phyloP scores from a whole-genome alignment of 64 coral and sea anemone genomes.

The Orbicella faveolata region DNA sequence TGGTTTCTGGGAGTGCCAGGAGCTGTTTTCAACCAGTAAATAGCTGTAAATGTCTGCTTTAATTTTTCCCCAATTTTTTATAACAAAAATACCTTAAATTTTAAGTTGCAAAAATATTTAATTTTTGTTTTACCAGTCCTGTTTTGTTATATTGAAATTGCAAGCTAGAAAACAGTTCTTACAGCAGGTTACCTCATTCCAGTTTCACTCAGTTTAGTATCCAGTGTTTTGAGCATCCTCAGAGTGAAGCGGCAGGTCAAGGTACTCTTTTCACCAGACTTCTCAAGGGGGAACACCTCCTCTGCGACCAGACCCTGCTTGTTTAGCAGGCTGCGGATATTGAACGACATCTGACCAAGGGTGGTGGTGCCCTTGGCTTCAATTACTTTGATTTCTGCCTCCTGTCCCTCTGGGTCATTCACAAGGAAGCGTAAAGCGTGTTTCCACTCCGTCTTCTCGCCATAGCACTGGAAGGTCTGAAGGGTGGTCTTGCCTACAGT shows the following conservation, averaged over 20 bases:
- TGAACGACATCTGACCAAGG: constrained; percentile 62
- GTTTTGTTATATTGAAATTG: not conserved
- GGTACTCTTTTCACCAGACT: constrained; percentile 77
- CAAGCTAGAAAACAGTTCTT: not conserved
- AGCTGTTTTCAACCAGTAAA: no score
- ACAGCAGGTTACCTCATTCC: constrained; percentile 22
- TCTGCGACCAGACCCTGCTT: constrained; percentile 65
- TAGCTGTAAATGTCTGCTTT: not conserved
- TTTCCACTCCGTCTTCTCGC: constrained; percentile 84
- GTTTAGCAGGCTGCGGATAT: constrained; percentile 44
- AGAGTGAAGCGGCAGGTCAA: constrained; percentile 85
- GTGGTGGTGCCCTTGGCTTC: constrained; percentile 77
- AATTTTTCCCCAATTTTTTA: not conserved
- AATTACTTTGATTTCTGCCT: constrained; percentile 74
- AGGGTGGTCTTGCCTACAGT: constrained; percentile 59
- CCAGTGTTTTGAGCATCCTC: constrained; percentile 38
- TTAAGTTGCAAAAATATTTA: not conserved
- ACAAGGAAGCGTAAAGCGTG: constrained; percentile 84
- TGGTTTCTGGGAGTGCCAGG: no score
- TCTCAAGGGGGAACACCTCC: constrained; percentile 52
- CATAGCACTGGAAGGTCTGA: constrained; percentile 74
- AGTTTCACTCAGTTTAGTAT: constrained; percentile 11
- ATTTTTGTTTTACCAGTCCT: not conserved
- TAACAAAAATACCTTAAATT: not conserved
- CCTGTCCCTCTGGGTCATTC: constrained; percentile 50